These are phyloP conservation scores for Limnodromus scolopaceus DNA, from an alignment of 2,797 vertebrate species.

Conservation along the genomic window DNA sequence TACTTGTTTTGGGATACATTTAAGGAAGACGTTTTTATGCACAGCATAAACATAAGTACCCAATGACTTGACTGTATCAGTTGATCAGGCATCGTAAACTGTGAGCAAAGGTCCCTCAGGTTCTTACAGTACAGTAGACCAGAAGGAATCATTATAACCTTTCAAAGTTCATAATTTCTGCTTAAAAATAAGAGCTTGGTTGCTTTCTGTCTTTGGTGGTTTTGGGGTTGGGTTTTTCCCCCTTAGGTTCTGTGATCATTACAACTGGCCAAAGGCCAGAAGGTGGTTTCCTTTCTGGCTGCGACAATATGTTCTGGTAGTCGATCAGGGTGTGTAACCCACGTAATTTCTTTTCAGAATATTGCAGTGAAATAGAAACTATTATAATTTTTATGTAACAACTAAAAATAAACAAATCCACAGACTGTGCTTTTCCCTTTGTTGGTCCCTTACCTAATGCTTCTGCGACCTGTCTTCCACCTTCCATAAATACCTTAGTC, in stretches of 20 bases:
- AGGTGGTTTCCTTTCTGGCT: neutral
- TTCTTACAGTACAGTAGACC: neutral
- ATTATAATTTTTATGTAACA: neutral
- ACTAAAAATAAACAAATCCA: neutral
- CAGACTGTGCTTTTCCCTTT: neutral
- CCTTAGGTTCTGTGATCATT: neutral
- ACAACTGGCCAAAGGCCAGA: neutral
- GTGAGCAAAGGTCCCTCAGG: neutral
- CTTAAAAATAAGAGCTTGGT: neutral
- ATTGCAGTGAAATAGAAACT: neutral
- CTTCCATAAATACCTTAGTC: neutral
- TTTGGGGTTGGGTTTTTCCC: fast-evolving
- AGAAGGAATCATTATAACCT: neutral
- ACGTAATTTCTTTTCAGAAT: neutral
- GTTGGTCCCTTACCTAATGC: neutral
- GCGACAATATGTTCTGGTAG: neutral
- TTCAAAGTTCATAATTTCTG: neutral
- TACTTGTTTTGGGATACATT: conserved; percentile 26
- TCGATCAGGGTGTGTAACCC: neutral
- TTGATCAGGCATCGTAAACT: neutral
- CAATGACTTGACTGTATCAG: neutral
- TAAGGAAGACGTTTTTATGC: conserved; percentile 11
- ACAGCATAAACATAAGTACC: conserved; percentile 12
- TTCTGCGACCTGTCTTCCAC: neutral
- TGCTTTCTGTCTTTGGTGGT: neutral